Conservation (phyloP, 2,113 vertebrate species). For the Pristiophorus japonicus region DNA sequence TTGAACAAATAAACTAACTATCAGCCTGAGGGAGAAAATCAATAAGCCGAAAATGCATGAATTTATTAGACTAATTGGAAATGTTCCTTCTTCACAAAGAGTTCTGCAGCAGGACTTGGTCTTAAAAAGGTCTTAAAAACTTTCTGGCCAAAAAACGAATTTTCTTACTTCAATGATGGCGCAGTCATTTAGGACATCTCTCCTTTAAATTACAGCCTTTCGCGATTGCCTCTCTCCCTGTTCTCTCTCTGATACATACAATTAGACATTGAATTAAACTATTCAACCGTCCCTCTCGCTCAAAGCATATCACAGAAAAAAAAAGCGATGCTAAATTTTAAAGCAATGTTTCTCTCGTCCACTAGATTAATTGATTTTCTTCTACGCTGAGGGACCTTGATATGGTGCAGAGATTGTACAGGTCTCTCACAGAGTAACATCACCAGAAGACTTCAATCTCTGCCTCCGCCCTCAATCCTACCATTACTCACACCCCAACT, state of each 20-base stretch:
- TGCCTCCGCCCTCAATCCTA: rapidly evolving
- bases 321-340: neutral
- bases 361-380: neutral
- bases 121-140: neutral
- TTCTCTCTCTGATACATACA: neutral
- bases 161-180: neutral
- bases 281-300: neutral
- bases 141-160: neutral
- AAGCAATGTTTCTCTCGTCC: neutral
- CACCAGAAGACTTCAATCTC: neutral
- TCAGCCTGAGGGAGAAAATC: neutral
- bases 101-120: neutral
- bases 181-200: neutral
- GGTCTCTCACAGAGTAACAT: neutral
- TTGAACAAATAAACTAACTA: neutral
- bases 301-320: neutral
- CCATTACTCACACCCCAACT: neutral
- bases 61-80: neutral
- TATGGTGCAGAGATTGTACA: neutral
- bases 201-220: neutral
- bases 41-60: neutral
- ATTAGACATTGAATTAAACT: neutral
- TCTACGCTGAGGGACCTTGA: neutral
- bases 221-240: neutral
- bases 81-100: neutral